These are phyloP conservation scores for Scaptodrosophila lebanonensis DNA, from an alignment of 1,140 invertebrate species.

Conservation along the genomic window DNA sequence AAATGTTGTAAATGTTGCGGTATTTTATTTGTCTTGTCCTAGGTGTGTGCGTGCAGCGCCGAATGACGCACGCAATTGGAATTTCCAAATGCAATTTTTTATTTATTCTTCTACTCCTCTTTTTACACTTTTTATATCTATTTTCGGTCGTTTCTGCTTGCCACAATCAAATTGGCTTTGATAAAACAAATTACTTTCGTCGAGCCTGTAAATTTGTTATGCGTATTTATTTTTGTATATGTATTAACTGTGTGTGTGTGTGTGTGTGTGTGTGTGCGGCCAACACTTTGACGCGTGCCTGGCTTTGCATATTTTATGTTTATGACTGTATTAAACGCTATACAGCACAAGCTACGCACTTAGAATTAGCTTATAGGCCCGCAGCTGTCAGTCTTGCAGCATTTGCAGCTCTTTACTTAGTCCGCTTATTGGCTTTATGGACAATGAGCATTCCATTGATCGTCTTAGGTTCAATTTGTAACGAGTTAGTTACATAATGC, in stretches of 20 bases:
- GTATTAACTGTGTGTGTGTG: too few species aligned
- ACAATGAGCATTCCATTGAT: too few species aligned
- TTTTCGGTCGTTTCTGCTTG: conserved; percentile 6
- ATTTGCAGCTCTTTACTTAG: too few species aligned
- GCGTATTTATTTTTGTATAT: conserved; percentile 3
- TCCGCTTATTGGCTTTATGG: too few species aligned
- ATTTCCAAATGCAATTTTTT: conserved; percentile 60
- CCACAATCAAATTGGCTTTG: conserved; percentile 51
- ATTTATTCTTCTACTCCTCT: conserved; percentile 22
- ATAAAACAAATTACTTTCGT: conserved; percentile 51
- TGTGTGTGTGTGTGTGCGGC: background rate
- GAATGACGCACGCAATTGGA: conserved; percentile 62
- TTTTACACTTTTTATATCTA: conserved; percentile 14
- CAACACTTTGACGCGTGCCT: background rate
- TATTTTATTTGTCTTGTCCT: conserved; percentile 56
- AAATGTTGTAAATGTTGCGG: conserved; percentile 54
- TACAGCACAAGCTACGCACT: too few species aligned
- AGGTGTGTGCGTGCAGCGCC: conserved; percentile 34
- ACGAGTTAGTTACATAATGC: too few species aligned
- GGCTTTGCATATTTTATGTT: background rate
- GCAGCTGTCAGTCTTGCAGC: too few species aligned
- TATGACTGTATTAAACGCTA: too few species aligned
- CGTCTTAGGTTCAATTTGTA: too few species aligned
- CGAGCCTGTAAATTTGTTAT: conserved; percentile 28
- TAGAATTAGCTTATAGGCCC: too few species aligned